Conservation (phyloP, 2,113 vertebrate species). For the Caloenas nicobarica region DNA sequence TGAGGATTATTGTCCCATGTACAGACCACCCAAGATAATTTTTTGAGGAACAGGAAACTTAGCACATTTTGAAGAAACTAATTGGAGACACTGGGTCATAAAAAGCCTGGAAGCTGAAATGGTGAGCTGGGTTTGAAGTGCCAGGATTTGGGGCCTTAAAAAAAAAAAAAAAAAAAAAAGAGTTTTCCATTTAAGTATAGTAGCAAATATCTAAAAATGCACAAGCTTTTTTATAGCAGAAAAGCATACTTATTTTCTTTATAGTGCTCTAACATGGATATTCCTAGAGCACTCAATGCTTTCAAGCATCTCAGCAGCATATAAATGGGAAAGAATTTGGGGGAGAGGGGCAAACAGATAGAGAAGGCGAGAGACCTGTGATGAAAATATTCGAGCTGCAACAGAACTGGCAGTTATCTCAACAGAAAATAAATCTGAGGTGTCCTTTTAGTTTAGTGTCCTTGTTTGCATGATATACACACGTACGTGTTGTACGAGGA, state of each 20-base stretch:
- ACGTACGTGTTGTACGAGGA: too few species aligned
- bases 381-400: not conserved
- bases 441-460: not conserved
- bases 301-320: not conserved
- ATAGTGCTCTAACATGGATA: not conserved
- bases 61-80: not conserved
- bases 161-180: not conserved
- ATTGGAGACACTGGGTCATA: not conserved
- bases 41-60: not conserved
- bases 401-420: too few species aligned
- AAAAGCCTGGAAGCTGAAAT: not conserved
- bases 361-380: not conserved
- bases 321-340: not conserved
- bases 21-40: not conserved
- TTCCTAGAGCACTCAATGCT: not conserved
- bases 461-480: accelerated
- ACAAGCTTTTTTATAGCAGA: not conserved
- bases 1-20: not conserved
- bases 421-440: not conserved
- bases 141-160: not conserved
- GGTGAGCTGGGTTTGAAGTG: not conserved
- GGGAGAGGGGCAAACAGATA: not conserved
- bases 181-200: not conserved
- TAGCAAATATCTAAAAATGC: not conserved
- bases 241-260: not conserved